Evolutionary conservation across 2,797 vertebrate species (phyloP), one percentile per base, ranked within the genome.

Genomic region (Danio aesculapii): DNA sequence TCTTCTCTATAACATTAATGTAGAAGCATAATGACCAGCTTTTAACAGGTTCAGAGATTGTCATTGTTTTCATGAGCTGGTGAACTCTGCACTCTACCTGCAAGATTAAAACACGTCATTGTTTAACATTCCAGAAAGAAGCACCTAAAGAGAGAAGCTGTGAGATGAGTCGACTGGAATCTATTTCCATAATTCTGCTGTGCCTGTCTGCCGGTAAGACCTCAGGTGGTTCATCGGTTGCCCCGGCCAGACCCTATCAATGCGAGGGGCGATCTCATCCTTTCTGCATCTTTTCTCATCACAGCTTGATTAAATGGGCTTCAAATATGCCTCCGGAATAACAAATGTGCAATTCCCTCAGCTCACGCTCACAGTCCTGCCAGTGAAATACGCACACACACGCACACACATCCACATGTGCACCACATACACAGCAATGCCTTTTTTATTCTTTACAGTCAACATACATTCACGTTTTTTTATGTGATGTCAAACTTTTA

Each of bases 221-320:
- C 95, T 96, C 95, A 96, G 95, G 95, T 95, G 95, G 94, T 91
- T 93, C 90, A 94, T 93, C 92, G 86, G 92, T 94, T 95, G 95
- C 95, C 95, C 95, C 86, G 93, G 90, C 93, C 94, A 94, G 93
- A 95, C 95, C 95, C 95, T 95, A 96, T 96, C 95, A 96, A 95
- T 94, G 94, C 95, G 95, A 96, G 96, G 95, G 95, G 94, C 94
- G 92, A 95, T 94, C 94, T 94, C 95, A 95, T 96, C 95, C 93
- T 94, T 94, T 94, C 93, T 93, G 94, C 95, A 94, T 94, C 95
- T 95, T 93, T 94, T 92, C 94, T 95, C 93, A 91, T 95, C 93
- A 89, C 91, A 87, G 93, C 94, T 94, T 95, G 95, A 96, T 96
- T 96, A 96, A 96, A 96, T 96, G 95, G 95, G 94, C 94, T 93